Evolutionary conservation across 2,113 vertebrate genomes (phyloP), one percentile per base, ranked within the genome.

Genomic region (Sitta europaea): DNA sequence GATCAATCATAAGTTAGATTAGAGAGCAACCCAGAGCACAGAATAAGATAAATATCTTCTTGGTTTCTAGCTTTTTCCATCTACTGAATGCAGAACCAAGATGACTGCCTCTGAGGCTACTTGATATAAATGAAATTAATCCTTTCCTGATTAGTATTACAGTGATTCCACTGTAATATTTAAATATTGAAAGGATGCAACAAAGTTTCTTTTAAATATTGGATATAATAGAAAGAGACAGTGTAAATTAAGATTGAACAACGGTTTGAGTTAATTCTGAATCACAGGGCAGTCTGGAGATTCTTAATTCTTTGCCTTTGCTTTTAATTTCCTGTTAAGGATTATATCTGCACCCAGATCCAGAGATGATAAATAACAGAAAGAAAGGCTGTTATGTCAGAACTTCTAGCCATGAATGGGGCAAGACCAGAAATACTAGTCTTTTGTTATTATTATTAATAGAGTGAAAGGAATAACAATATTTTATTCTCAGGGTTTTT

Each of bases 241-340:
- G 12, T 8, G 2, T 58, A 83, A 92, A 79, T 42, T 40, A 79
- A 75, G 48, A 57, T 2, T 72, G 48, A 93, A 82, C 8, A 10
- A 38, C 7, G 14, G 17, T 45, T 89, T 62, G 62, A 47, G 15
- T 67, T 65, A 40, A 65, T 92, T 90, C 28, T 68, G 58, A 79
- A 27, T 68, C 54, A 50, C 13, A 33, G 12, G 20, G 31, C 12
- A 79, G 57, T 50, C 18, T 61, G 25, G 22, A 72, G 20, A 40
- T 47, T 76, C 25, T 42, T 51, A 36, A 55, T 65, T 76, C 23
- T 90, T 90, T 43, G 5, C 9, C n/a, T 65, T 87, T 85, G n/a
- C 3, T 90, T 94, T 97, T 90, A 73, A 92, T 93, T 79, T 94
- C 75, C 86, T 93, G 67, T 68, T 83, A 72, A 27, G 8, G 20